Percentiles rank a stretch among this genome's conserved stretches.
phyloP scores from a whole-genome alignment of 2,113 vertebrate genomes.

The mouse (Mus musculus) region GRCm39 chr4:85689001-85689500 shows the following conservation, averaged over 20 bases:
- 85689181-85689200: no score
- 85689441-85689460: not conserved
- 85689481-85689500: not conserved
- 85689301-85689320: constrained; percentile 33
- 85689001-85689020: not conserved
- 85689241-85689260: constrained; percentile 23
- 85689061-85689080: not conserved
- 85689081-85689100: not conserved
- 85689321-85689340: not conserved
- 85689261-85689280: not conserved
- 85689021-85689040: no score
- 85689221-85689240: constrained; percentile 1
- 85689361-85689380: not conserved
- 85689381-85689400: constrained; percentile 19
- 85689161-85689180: not conserved
- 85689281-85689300: not conserved
- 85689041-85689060: not conserved
- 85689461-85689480: not conserved
- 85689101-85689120: not conserved
- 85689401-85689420: not conserved
- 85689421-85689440: constrained; percentile 16
- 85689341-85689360: not conserved
- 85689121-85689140: not conserved
- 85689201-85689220: not conserved
- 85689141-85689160: not conserved